These are phyloP conservation scores for Ectemnius lituratus DNA, from an alignment of 2,888 invertebrate genomes.

Conservation along the genomic window DNA sequence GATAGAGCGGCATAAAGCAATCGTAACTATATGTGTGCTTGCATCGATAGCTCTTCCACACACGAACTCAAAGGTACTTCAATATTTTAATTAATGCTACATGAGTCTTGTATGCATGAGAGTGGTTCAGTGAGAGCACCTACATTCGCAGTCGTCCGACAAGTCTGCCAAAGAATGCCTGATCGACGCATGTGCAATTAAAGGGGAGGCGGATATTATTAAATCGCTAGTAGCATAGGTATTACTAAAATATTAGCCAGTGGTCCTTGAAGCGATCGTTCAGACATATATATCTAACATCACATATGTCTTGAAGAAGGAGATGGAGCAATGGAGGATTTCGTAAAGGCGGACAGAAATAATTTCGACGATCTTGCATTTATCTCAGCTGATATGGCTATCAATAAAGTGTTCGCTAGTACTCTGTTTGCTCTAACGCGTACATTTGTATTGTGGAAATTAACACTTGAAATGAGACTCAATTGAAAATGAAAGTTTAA, in stretches of 20 bases:
- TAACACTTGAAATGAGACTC: too few relatives aligned
- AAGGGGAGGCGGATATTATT: conserved; percentile 9
- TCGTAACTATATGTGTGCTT: neutral
- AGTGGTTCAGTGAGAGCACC: too few relatives aligned
- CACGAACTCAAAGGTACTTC: too few relatives aligned
- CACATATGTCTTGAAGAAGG: too few relatives aligned
- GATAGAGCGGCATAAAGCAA: conserved; percentile 9
- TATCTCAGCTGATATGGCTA: conserved; percentile 20
- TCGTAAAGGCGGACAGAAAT: conserved; percentile 33
- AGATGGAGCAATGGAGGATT: neutral
- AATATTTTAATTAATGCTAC: too few relatives aligned
- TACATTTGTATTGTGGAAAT: too few relatives aligned
- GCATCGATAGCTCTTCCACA: conserved; percentile 12
- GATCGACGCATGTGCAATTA: neutral
- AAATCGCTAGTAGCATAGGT: conserved; percentile 1
- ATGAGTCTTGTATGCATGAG: too few relatives aligned
- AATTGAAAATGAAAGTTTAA: too few relatives aligned
- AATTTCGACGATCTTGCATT: conserved; percentile 33
- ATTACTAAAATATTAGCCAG: neutral
- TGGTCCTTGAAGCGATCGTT: neutral
- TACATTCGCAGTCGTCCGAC: too few relatives aligned
- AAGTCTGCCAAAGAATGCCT: conserved; percentile 19
- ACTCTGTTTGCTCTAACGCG: too few relatives aligned
- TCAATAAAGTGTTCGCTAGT: conserved; percentile 16
- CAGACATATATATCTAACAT: neutral